A percentile compares a stretch with the other conserved stretches of the same genome.
Conservation (phyloP, 2,888 invertebrate species). For the Mythimna impura region DNA sequence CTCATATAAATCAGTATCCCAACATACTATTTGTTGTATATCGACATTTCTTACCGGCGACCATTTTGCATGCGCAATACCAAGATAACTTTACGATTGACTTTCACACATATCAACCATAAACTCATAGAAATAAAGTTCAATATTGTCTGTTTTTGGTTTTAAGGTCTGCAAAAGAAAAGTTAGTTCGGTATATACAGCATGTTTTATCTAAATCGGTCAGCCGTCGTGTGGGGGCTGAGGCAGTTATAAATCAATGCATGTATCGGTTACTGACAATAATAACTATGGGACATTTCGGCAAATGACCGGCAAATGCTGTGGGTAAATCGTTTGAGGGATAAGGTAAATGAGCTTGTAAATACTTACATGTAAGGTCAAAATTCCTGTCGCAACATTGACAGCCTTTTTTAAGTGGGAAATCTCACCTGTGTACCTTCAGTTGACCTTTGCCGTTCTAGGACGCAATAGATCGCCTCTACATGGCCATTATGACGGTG, state of each 20-base stretch:
- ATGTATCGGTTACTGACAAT: constrained; percentile 76
- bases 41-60: constrained; percentile 77
- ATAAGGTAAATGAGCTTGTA: not conserved
- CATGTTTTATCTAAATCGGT: constrained; percentile 84
- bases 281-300: constrained; percentile 69
- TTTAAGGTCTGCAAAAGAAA: constrained; percentile 35
- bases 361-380: no score
- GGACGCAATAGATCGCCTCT: no score
- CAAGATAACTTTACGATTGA: constrained; percentile 17
- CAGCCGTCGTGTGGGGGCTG: constrained; percentile 84
- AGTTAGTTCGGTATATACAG: constrained; percentile 67
- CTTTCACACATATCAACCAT: not conserved
- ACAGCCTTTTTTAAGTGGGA: no score
- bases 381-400: no score
- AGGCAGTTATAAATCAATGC: constrained; percentile 77
- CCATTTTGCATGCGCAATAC: constrained; percentile 77
- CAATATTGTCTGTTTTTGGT: not conserved
- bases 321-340: constrained; percentile 26
- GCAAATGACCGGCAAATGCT: constrained; percentile 63
- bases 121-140: accelerated
- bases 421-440: no score
- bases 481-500: no score
- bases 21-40: constrained; percentile 78
- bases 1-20: constrained; percentile 77
- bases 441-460: no score